A percentile compares a stretch with the other conserved stretches of the same genome.
Conservation (phyloP, 2,888 invertebrate genomes). For the Tipula lateralis region DNA sequence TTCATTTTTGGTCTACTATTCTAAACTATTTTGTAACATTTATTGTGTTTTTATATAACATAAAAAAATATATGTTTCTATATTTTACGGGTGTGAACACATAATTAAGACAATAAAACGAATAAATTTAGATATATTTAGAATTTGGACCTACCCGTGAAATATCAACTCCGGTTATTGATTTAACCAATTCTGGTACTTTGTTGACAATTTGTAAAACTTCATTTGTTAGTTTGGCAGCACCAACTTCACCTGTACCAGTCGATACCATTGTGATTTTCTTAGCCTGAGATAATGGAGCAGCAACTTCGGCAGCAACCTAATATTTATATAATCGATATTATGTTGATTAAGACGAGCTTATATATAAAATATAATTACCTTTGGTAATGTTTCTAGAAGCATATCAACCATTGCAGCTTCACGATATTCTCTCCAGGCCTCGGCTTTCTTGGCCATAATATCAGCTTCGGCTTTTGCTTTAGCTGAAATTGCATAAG, state of each 20-base stretch:
- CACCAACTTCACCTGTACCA: conserved; percentile 86
- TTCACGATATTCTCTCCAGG: conserved; percentile 93
- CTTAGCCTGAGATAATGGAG: conserved; percentile 88
- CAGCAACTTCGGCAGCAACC: conserved; percentile 95
- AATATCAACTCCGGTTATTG: conserved; percentile 91
- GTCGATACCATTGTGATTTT: conserved; percentile 96
- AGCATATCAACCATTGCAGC: conserved; percentile 97
- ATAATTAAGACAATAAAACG: background rate
- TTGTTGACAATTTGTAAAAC: conserved; percentile 87
- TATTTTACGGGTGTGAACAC: background rate
- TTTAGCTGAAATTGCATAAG: conserved; percentile 89
- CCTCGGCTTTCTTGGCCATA: conserved; percentile 95
- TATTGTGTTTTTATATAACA: background rate
- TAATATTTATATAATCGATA: conserved; percentile 45
- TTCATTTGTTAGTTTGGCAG: conserved; percentile 90
- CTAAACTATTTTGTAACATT: background rate
- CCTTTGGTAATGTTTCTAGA: conserved; percentile 90
- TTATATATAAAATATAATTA: conserved; percentile 44
- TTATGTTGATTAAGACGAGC: conserved; percentile 30
- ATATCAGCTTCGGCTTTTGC: conserved; percentile 95
- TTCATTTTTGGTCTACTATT: background rate
- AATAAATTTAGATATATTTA: conserved; percentile 20
- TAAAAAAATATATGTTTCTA: background rate
- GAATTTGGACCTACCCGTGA: conserved; percentile 61
- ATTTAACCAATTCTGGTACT: conserved; percentile 87